Conservation (phyloP, 2,888 invertebrate genomes). For the Tridacna gigas region DNA sequence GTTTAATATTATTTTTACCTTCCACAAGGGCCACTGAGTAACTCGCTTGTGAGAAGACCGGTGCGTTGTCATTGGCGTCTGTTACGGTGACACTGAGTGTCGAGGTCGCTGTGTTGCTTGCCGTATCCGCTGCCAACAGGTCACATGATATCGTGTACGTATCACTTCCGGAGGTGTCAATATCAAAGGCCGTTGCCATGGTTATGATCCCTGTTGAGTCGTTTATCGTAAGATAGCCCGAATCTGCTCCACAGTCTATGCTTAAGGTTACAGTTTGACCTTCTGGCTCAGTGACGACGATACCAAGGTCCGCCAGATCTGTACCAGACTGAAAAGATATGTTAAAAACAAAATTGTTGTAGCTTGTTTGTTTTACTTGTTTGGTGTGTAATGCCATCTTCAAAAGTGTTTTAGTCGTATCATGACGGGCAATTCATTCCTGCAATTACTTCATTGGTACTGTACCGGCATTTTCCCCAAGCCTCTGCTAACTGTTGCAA, state of each 20-base stretch:
- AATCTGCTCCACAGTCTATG: slow-evolving; percentile 31
- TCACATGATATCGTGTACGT: slow-evolving; percentile 53
- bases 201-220: slow-evolving; percentile 46
- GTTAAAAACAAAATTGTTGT: background rate
- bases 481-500: no score
- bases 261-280: slow-evolving; percentile 41
- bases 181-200: slow-evolving; percentile 49
- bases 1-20: background rate
- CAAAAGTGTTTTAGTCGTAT: no score
- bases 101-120: slow-evolving; percentile 45
- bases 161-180: slow-evolving; percentile 35
- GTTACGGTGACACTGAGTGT: slow-evolving; percentile 47
- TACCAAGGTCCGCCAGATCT: slow-evolving; percentile 37
- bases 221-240: slow-evolving; percentile 48
- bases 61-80: slow-evolving; percentile 51
- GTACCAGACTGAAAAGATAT: slow-evolving; percentile 39
- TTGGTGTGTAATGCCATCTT: no score
- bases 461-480: no score
- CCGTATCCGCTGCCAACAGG: slow-evolving; percentile 50
- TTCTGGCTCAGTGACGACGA: slow-evolving; percentile 54
- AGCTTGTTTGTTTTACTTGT: no score
- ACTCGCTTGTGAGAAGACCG: slow-evolving; percentile 8
- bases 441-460: no score
- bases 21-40: background rate
- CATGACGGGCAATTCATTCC: no score